A percentile compares a stretch with the other conserved stretches of the same genome.
Conservation (phyloP, 1,140 invertebrate genomes). For the Grapholita molesta region DNA sequence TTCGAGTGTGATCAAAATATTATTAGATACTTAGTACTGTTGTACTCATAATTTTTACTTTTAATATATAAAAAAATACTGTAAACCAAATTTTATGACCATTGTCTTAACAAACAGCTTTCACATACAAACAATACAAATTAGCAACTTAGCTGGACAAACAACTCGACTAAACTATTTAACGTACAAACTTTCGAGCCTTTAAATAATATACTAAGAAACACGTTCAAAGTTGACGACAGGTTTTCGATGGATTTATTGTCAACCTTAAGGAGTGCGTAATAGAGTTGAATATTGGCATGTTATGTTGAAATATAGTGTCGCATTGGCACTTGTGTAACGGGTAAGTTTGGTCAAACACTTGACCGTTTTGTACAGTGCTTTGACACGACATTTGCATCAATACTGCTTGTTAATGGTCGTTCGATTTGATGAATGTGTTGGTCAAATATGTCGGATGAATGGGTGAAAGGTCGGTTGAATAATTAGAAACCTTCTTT, state of each 20-base stretch:
- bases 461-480: not conserved
- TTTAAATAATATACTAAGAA: constrained; percentile 43
- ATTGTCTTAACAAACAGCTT: constrained; percentile 23
- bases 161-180: constrained; percentile 40
- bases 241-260: not conserved
- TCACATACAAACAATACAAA: constrained; percentile 51
- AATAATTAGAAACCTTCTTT: not conserved
- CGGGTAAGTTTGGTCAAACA: not conserved
- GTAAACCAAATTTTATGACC: not conserved
- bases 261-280: not conserved
- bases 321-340: not conserved
- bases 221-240: constrained; percentile 16
- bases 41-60: not conserved
- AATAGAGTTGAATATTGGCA: not conserved
- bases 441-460: not conserved
- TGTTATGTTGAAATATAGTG: not conserved
- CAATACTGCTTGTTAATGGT: constrained; percentile 5
- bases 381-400: constrained; percentile 12
- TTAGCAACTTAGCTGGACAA: constrained; percentile 46
- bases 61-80: not conserved
- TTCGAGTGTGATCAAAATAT: no score
- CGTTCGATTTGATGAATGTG: not conserved
- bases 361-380: constrained; percentile 2
- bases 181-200: constrained; percentile 34
- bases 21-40: no score